These are phyloP conservation scores for Mycetomoellerius zeteki DNA, from an alignment of 1,140 invertebrate genomes.

Conservation along the genomic window DNA sequence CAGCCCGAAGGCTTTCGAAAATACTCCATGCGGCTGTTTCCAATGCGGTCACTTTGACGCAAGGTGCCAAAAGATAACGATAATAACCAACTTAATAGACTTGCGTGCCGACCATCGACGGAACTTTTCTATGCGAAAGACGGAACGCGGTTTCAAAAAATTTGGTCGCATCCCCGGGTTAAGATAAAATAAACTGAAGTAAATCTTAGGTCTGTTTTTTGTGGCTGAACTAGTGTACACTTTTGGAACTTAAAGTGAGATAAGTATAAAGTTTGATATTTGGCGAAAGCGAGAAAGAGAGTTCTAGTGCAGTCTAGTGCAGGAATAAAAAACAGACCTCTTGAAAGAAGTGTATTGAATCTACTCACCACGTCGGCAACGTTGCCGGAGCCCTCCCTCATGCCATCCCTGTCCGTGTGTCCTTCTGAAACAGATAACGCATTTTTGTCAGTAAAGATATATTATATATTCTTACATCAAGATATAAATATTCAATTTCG, in stretches of 20 bases:
- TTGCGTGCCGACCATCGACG: neutral
- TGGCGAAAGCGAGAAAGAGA: too few relatives aligned
- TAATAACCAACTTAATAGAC: conserved; percentile 14
- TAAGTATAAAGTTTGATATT: too few relatives aligned
- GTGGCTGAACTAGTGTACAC: too few relatives aligned
- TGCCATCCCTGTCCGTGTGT: conserved; percentile 86
- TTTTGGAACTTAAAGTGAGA: too few relatives aligned
- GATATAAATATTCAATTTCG: conserved; percentile 30
- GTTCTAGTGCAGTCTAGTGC: too few relatives aligned
- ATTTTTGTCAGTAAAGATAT: neutral
- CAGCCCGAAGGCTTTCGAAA: conserved; percentile 83
- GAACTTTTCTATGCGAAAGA: neutral
- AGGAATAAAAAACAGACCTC: too few relatives aligned
- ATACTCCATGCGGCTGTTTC: conserved; percentile 74
- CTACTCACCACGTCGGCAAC: conserved; percentile 86
- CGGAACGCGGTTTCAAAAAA: neutral
- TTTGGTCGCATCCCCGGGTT: neutral
- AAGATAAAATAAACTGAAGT: neutral
- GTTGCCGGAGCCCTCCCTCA: conserved; percentile 86
- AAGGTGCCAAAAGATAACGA: conserved; percentile 44
- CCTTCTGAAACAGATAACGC: conserved; percentile 79
- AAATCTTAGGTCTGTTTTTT: neutral
- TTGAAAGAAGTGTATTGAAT: conserved; percentile 8
- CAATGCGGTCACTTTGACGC: conserved; percentile 57
- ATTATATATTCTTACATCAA: neutral